A percentile compares a stretch with the other conserved stretches of the same genome.
phyloP scores from a whole-genome alignment of 2,888 invertebrate species.

The Trachelus stipa region DNA sequence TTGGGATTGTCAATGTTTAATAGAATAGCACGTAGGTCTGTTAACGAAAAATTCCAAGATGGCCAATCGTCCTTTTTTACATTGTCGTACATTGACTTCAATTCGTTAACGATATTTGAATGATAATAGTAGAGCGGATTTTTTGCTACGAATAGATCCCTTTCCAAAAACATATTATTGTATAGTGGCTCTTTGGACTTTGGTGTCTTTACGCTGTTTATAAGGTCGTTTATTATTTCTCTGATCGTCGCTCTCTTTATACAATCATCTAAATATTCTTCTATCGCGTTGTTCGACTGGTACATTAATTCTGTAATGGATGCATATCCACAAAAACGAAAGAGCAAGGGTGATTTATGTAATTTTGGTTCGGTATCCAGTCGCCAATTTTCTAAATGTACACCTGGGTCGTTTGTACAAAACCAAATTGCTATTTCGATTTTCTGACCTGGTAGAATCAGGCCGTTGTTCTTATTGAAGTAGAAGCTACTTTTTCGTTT shows the following conservation, averaged over 20 bases:
- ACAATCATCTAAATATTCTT: constrained; percentile 32
- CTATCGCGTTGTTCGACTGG: constrained; percentile 22
- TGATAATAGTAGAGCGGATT: constrained; percentile 45
- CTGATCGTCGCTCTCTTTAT: constrained; percentile 34
- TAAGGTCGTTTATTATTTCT: constrained; percentile 38
- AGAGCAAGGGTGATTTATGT: constrained; percentile 28
- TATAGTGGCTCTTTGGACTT: constrained; percentile 26
- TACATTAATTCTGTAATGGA: constrained; percentile 7
- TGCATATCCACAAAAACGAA: constrained; percentile 44
- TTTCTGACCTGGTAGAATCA: constrained; percentile 69
- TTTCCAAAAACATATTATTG: constrained; percentile 37
- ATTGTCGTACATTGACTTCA: constrained; percentile 34
- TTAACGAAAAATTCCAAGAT: constrained; percentile 45
- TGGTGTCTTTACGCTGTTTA: constrained; percentile 22
- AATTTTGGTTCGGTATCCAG: constrained; percentile 66
- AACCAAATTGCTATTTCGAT: constrained; percentile 68
- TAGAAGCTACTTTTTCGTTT: constrained; percentile 67
- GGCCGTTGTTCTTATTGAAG: constrained; percentile 71
- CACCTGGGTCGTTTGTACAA: constrained; percentile 62
- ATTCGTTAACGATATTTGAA: constrained; percentile 30
- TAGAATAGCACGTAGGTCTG: constrained; percentile 39
- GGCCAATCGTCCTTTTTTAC: neutral
- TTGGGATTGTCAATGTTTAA: constrained; percentile 30
- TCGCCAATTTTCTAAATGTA: constrained; percentile 69
- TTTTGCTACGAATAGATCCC: constrained; percentile 41